Percentiles rank a stretch among this genome's conserved stretches.
These are phyloP conservation scores for Spisula solida DNA, from an alignment of 2,888 invertebrate genomes.

Conservation along the genomic window DNA sequence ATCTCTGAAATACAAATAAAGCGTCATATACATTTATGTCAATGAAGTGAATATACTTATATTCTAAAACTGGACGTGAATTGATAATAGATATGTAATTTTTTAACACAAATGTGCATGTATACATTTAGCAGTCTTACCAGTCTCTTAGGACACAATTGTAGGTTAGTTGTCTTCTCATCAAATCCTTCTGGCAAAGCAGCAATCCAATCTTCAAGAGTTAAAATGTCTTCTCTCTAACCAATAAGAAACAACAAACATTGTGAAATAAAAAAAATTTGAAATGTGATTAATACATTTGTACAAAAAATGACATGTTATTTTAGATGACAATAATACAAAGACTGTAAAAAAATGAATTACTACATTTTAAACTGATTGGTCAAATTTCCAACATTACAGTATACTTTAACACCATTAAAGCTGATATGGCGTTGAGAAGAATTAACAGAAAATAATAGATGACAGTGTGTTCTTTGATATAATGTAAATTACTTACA, in stretches of 20 bases:
- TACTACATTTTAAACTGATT: too few species aligned
- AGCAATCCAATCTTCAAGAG: background rate
- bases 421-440: too few species aligned
- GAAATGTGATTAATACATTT: background rate
- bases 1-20: too few species aligned
- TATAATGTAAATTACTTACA: conserved; percentile 6
- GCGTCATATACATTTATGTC: background rate
- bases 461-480: too few species aligned
- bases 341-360: too few species aligned
- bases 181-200: background rate
- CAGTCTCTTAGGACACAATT: background rate
- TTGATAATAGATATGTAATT: too few species aligned
- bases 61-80: too few species aligned
- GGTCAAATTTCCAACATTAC: background rate
- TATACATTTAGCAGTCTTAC: conserved; percentile 7
- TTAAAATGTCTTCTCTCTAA: background rate
- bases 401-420: background rate
- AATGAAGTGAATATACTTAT: too few species aligned
- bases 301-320: background rate
- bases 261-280: background rate
- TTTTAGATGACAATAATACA: too few species aligned
- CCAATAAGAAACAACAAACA: too few species aligned
- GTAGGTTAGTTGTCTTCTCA: background rate
- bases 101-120: too few species aligned
- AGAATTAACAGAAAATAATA: too few species aligned